Conservation (phyloP, 2,888 invertebrate genomes). For the Cephalotes varians region DNA sequence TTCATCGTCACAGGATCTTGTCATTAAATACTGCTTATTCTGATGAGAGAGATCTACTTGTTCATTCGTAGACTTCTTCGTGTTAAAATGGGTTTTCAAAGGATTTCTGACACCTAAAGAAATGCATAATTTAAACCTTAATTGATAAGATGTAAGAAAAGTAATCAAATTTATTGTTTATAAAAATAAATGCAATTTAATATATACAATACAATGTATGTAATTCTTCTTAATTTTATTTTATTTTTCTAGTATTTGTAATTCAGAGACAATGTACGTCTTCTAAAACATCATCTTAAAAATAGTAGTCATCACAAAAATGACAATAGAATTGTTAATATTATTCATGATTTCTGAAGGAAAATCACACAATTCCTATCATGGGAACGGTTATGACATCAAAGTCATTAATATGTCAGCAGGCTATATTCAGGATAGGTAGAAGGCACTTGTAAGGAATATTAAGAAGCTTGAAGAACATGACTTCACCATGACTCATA, state of each 20-base stretch:
- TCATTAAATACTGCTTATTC: slow-evolving; percentile 67
- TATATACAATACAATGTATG: not conserved
- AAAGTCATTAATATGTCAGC: slow-evolving; percentile 57
- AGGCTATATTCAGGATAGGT: slow-evolving; percentile 56
- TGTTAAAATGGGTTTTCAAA: slow-evolving; percentile 66
- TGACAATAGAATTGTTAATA: not conserved
- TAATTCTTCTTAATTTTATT: not conserved
- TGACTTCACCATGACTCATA: slow-evolving; percentile 81
- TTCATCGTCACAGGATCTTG: slow-evolving; percentile 70
- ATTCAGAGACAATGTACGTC: not conserved
- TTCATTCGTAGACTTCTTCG: slow-evolving; percentile 68
- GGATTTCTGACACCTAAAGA: slow-evolving; percentile 73
- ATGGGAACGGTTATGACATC: slow-evolving; percentile 46
- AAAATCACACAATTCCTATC: slow-evolving; percentile 13
- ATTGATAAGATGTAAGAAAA: slow-evolving; percentile 20
- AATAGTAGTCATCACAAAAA: not conserved
- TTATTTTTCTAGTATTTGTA: not conserved
- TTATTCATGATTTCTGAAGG: not conserved
- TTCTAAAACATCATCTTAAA: not conserved
- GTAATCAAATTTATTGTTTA: slow-evolving; percentile 21
- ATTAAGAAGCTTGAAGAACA: slow-evolving; percentile 79
- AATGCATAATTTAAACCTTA: not conserved
- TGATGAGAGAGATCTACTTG: slow-evolving; percentile 68
- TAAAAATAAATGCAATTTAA: not conserved
- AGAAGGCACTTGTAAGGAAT: slow-evolving; percentile 74